phyloP scores from a whole-genome alignment of 2,888 invertebrate species.

The Lissocephala sabroskyi region DNA sequence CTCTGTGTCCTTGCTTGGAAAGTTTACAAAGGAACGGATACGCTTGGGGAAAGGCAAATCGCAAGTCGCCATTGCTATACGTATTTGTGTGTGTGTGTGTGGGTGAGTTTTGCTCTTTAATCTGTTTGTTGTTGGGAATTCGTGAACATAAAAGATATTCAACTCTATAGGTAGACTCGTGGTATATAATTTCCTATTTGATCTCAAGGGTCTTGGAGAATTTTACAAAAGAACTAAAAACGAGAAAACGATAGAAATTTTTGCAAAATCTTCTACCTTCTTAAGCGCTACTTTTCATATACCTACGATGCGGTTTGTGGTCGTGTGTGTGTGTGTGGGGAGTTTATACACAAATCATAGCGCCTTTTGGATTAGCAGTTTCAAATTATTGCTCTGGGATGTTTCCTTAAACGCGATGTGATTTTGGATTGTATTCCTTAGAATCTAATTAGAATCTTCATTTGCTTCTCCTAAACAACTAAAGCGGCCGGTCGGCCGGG shows the following conservation, averaged over 20 bases:
- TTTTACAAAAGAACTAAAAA: constrained; percentile 2
- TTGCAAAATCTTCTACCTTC: not conserved
- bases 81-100: constrained; percentile 21
- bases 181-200: constrained; percentile 3
- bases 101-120: constrained; percentile 16
- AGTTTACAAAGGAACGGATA: too few relatives aligned
- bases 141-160: constrained; percentile 18
- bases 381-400: constrained; percentile 47
- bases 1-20: too few relatives aligned
- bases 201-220: too few relatives aligned
- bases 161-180: constrained; percentile 15
- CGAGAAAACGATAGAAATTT: not conserved
- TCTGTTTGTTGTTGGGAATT: constrained; percentile 3
- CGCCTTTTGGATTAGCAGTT: constrained; percentile 50
- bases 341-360: constrained; percentile 31
- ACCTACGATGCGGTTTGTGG: too few relatives aligned
- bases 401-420: constrained; percentile 10
- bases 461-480: too few relatives aligned
- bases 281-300: constrained; percentile 46
- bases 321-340: constrained; percentile 19
- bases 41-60: constrained; percentile 19
- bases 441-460: not conserved
- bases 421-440: not conserved
- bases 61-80: constrained; percentile 52
- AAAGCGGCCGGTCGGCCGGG: constrained; percentile 21